Evolutionary conservation across 2,888 invertebrate genomes (phyloP).

Genomic region (Tetropium fuscum): DNA sequence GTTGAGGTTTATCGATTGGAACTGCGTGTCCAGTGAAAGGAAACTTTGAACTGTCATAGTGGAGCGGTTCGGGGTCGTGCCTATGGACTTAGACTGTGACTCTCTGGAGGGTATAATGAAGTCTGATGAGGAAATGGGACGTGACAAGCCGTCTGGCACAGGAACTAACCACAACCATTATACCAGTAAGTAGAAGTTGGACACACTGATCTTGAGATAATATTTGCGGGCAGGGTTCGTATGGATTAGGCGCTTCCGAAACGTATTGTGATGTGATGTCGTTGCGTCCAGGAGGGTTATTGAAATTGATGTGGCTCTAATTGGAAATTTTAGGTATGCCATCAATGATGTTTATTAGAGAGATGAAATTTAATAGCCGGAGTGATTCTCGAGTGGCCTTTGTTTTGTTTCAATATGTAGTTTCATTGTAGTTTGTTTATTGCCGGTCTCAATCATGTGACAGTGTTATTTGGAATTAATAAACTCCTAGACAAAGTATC

Average conservation of each 20-base stretch:
- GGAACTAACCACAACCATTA: constrained; percentile 56
- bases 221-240: neutral
- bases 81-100: constrained; percentile 46
- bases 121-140: constrained; percentile 57
- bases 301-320: constrained; percentile 1
- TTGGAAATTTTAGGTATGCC: neutral
- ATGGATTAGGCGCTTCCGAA: neutral
- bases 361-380: no score
- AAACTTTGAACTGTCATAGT: constrained; percentile 38
- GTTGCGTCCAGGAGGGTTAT: neutral
- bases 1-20: constrained; percentile 17
- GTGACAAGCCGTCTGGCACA: constrained; percentile 53
- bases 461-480: no score
- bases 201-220: constrained; percentile 9
- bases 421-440: no score
- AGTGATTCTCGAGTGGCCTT: no score
- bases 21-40: constrained; percentile 9
- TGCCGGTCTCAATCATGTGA: no score
- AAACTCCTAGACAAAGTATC: no score
- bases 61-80: constrained; percentile 45
- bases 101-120: constrained; percentile 47
- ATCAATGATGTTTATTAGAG: neutral
- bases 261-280: neutral
- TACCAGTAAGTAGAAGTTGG: constrained; percentile 50
- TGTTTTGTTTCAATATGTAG: no score